Evolutionary conservation across 2,888 invertebrate species (phyloP).

Genomic region (Lepidochitona cinerea): DNA sequence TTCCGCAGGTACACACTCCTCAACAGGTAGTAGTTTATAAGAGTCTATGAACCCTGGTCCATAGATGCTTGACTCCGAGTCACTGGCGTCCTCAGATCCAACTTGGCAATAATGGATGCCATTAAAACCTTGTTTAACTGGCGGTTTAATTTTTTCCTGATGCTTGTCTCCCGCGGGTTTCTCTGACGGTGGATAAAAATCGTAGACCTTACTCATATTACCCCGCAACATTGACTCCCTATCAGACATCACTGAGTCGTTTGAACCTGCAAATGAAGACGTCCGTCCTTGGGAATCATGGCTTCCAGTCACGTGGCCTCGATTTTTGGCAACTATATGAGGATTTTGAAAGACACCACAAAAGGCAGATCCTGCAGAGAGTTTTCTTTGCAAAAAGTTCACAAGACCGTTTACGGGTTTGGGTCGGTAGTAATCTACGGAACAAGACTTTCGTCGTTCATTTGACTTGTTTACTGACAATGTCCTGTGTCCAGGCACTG

Average conservation of each 20-base stretch:
- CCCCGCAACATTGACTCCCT: neutral
- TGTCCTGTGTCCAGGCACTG: neutral
- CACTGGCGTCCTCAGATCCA: neutral
- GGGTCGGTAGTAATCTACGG: neutral
- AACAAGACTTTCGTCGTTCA: neutral
- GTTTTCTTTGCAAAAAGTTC: neutral
- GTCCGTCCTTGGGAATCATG: neutral
- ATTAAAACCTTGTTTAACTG: neutral
- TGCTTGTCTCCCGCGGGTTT: neutral
- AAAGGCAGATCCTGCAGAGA: neutral
- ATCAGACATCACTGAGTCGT: neutral
- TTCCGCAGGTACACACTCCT: neutral
- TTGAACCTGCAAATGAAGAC: neutral
- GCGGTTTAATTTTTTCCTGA: neutral
- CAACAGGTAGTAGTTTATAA: neutral
- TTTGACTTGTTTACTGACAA: neutral
- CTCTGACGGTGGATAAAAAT: neutral
- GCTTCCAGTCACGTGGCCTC: neutral
- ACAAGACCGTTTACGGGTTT: neutral
- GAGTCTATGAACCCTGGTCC: neutral
- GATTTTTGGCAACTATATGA: neutral
- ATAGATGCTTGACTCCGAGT: neutral
- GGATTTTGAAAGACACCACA: neutral
- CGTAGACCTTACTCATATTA: neutral
- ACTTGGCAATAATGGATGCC: neutral